Conservation (phyloP, 2,113 vertebrate genomes). For the Murina feae region DNA sequence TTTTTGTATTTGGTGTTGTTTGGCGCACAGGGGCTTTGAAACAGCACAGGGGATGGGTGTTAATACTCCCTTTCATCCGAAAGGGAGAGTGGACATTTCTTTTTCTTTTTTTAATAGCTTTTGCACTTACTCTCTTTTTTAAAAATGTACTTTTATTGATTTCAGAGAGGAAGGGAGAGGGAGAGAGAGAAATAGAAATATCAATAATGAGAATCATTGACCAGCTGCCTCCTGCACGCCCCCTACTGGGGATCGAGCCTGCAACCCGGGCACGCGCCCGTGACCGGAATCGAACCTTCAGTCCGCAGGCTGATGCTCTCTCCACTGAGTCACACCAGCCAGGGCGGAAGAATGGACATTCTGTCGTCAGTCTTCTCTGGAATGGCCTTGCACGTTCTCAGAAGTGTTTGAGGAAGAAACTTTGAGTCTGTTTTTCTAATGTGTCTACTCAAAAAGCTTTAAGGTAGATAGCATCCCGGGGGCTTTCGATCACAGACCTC, state of each 20-base stretch:
- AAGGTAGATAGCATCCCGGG: background rate
- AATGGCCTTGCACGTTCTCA: background rate
- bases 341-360: background rate
- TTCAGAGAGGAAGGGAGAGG: no score
- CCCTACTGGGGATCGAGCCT: no score
- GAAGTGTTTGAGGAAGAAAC: background rate
- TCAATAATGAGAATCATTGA: no score
- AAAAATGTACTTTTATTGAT: no score
- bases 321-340: no score
- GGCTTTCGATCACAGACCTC: background rate
- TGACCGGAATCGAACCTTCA: no score
- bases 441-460: background rate
- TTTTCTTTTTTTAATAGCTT: no score
- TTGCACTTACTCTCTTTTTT: no score
- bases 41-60: background rate
- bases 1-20: rapidly evolving
- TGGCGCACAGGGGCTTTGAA: background rate
- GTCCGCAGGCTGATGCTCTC: no score
- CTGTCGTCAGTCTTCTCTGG: background rate
- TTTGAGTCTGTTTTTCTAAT: background rate
- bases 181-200: no score
- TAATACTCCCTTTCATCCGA: background rate
- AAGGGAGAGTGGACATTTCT: background rate
- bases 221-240: no score
- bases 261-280: no score